Percentiles rank a stretch among this genome's conserved stretches.
Evolutionary conservation across 2,888 invertebrate species (phyloP).

Genomic region (Parnassius smintheus): DNA sequence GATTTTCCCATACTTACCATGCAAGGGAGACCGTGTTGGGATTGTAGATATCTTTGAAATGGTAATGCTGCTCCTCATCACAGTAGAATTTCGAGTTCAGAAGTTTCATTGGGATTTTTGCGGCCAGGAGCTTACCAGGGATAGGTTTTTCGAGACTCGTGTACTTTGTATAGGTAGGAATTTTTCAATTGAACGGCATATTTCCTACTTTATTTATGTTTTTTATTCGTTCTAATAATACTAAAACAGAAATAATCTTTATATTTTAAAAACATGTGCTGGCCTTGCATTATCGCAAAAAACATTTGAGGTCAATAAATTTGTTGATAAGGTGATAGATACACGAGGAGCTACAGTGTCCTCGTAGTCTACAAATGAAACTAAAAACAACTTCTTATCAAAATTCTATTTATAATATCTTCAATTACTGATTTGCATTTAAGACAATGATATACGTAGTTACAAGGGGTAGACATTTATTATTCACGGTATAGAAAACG

Average conservation of each 20-base stretch:
- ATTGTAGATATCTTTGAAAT: too few relatives aligned
- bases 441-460: slow-evolving; percentile 46
- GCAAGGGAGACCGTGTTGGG: too few relatives aligned
- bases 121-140: too few relatives aligned
- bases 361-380: slow-evolving; percentile 49
- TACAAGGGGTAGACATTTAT: background rate
- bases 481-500: too few relatives aligned
- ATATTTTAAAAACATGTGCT: slow-evolving; percentile 24
- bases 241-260: background rate
- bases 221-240: background rate
- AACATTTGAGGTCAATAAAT: slow-evolving; percentile 42
- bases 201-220: background rate
- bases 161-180: too few relatives aligned
- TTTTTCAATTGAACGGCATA: too few relatives aligned
- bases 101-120: too few relatives aligned
- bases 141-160: too few relatives aligned
- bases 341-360: slow-evolving; percentile 35
- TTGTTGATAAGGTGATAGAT: slow-evolving; percentile 35
- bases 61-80: too few relatives aligned
- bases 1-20: too few relatives aligned
- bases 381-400: slow-evolving; percentile 65
- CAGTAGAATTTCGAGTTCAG: too few relatives aligned
- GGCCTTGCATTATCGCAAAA: slow-evolving; percentile 38
- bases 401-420: slow-evolving; percentile 67
- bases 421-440: slow-evolving; percentile 57